Evolutionary conservation across 2,888 invertebrate species (phyloP).

Genomic region (Drosophila subquinaria): DNA sequence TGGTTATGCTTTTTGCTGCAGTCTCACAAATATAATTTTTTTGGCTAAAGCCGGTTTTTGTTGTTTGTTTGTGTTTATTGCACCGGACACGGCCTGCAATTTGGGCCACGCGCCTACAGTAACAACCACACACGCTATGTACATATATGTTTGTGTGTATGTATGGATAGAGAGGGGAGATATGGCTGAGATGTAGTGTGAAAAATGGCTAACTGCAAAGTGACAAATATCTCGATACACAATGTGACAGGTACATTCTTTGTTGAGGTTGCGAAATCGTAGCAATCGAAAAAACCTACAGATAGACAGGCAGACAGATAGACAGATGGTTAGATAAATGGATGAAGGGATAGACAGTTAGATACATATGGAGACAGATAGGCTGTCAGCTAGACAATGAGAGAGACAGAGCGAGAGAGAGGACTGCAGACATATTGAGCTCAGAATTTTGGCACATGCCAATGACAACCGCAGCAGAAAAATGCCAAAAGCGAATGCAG

Average conservation of each 20-base stretch:
- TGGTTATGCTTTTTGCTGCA: constrained; percentile 37
- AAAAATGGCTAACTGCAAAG: constrained; percentile 79
- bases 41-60: constrained; percentile 34
- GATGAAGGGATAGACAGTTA: constrained; percentile 19
- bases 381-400: constrained; percentile 2
- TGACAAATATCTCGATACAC: constrained; percentile 79
- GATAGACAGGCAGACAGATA: constrained; percentile 6
- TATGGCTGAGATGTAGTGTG: constrained; percentile 59
- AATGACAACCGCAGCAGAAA: constrained; percentile 75
- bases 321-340: constrained; percentile 4
- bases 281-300: constrained; percentile 32
- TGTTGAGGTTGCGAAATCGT: constrained; percentile 73
- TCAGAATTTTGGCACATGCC: constrained; percentile 78
- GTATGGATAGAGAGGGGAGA: background rate
- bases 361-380: constrained; percentile 26
- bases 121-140: constrained; percentile 21
- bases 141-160: background rate
- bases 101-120: constrained; percentile 79
- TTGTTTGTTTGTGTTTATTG: constrained; percentile 25
- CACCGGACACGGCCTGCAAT: constrained; percentile 73
- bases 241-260: constrained; percentile 76
- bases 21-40: constrained; percentile 19
- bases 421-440: constrained; percentile 62
- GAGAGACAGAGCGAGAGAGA: constrained; percentile 20
- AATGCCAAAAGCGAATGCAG: constrained; percentile 65